Percentiles rank a stretch among this genome's conserved stretches.
Conservation (phyloP, 2,797 vertebrate species). For the Pteronotus mesoamericanus region DNA sequence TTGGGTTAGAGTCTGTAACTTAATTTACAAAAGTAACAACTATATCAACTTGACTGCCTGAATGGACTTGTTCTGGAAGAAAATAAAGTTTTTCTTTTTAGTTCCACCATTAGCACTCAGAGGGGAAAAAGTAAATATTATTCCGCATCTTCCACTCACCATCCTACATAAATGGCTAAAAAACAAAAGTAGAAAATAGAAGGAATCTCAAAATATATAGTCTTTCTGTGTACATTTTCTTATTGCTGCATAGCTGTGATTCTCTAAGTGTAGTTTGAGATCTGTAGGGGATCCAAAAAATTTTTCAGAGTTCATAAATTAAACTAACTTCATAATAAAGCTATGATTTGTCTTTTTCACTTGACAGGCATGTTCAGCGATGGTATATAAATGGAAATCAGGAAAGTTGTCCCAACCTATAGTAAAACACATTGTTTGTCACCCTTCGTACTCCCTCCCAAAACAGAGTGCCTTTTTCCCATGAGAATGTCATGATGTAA, state of each 20-base stretch:
- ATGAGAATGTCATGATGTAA: not conserved
- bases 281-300: fast-evolving
- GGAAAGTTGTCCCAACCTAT: fast-evolving
- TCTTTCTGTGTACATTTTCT: not conserved
- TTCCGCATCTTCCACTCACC: not conserved
- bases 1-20: not conserved
- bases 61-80: not conserved
- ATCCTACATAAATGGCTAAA: not conserved
- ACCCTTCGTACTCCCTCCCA: not conserved
- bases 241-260: not conserved
- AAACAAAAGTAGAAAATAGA: not conserved
- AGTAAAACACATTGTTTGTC: not conserved
- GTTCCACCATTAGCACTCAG: not conserved
- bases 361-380: not conserved
- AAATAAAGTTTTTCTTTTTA: not conserved
- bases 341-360: not conserved
- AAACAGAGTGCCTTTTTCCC: not conserved
- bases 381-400: fast-evolving
- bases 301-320: not conserved
- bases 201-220: not conserved
- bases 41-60: not conserved
- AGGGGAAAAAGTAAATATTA: not conserved
- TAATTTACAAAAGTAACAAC: not conserved
- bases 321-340: not conserved
- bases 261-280: not conserved